phyloP scores from a whole-genome alignment of 1,140 invertebrate genomes.

The Rhyzopertha dominica region DNA sequence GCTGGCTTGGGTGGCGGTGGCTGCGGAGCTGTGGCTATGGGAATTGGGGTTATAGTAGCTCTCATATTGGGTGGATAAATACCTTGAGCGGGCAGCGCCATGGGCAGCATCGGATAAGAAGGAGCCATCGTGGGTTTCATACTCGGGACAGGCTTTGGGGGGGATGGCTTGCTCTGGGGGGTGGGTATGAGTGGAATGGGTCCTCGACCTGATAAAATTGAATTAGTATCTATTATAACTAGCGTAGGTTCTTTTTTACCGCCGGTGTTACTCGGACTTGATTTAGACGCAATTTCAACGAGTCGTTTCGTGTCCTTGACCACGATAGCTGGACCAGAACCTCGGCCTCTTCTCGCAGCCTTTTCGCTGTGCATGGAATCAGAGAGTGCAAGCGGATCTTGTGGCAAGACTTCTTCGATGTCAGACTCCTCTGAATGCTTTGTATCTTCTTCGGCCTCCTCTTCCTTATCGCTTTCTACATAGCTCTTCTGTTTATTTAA shows the following conservation, averaged over 20 bases:
- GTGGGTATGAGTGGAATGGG: slow-evolving; percentile 57
- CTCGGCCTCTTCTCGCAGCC: slow-evolving; percentile 21
- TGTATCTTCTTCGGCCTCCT: slow-evolving; percentile 32
- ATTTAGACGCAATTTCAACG: slow-evolving; percentile 60
- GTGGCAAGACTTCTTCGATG: slow-evolving; percentile 59
- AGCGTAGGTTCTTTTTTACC: slow-evolving; percentile 70
- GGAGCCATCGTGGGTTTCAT: slow-evolving; percentile 26
- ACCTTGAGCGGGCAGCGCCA: slow-evolving; percentile 53
- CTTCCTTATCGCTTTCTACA: slow-evolving; percentile 52
- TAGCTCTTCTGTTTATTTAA: slow-evolving; percentile 56
- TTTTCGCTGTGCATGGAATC: slow-evolving; percentile 40
- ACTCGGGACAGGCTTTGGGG: slow-evolving; percentile 8
- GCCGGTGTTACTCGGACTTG: slow-evolving; percentile 44
- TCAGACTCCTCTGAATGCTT: slow-evolving; percentile 53
- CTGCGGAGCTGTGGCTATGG: slow-evolving; percentile 37
- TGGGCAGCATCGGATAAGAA: slow-evolving; percentile 47
- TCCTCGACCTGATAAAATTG: slow-evolving; percentile 60
- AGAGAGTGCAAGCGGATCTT: slow-evolving; percentile 57
- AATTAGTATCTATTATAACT: slow-evolving; percentile 75
- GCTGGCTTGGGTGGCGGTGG: slow-evolving; percentile 22
- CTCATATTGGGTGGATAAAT: slow-evolving; percentile 55
- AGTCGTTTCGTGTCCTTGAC: slow-evolving; percentile 68
- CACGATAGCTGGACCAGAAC: slow-evolving; percentile 55
- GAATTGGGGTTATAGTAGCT: slow-evolving; percentile 55
- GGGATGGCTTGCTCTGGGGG: slow-evolving; percentile 47